These are phyloP conservation scores for Charadrius vociferus DNA, from an alignment of 2,113 vertebrate species.

Conservation along the genomic window DNA sequence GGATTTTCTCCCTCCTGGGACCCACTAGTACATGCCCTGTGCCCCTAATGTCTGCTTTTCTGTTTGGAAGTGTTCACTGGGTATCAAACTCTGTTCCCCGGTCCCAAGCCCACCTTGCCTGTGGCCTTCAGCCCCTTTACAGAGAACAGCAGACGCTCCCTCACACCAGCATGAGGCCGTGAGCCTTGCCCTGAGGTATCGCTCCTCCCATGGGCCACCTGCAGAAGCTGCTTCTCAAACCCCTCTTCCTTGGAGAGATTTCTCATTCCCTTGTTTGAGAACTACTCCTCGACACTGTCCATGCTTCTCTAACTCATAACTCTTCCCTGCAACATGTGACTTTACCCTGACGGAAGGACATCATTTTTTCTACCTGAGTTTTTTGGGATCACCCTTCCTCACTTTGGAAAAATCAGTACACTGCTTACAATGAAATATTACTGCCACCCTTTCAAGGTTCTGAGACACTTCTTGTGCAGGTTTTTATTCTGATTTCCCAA, in stretches of 20 bases:
- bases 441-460: not conserved
- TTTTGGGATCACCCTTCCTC: not conserved
- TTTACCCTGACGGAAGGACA: not conserved
- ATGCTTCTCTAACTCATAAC: not conserved
- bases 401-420: not conserved
- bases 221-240: not conserved
- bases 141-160: not conserved
- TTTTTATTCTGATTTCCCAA: not conserved
- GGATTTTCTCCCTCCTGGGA: not conserved
- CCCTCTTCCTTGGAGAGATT: not conserved
- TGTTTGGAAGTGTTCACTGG: not conserved
- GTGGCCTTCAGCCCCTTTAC: not conserved
- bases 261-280: not conserved
- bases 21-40: not conserved
- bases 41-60: rapidly evolving
- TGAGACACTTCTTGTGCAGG: not conserved
- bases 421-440: not conserved
- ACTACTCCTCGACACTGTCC: not conserved
- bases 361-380: not conserved
- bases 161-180: not conserved
- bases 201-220: not conserved
- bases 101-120: not conserved
- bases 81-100: not conserved
- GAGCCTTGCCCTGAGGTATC: not conserved
- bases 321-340: not conserved